Evolutionary conservation across 2,888 invertebrate genomes (phyloP).

Genomic region (Xanthia icteritia): DNA sequence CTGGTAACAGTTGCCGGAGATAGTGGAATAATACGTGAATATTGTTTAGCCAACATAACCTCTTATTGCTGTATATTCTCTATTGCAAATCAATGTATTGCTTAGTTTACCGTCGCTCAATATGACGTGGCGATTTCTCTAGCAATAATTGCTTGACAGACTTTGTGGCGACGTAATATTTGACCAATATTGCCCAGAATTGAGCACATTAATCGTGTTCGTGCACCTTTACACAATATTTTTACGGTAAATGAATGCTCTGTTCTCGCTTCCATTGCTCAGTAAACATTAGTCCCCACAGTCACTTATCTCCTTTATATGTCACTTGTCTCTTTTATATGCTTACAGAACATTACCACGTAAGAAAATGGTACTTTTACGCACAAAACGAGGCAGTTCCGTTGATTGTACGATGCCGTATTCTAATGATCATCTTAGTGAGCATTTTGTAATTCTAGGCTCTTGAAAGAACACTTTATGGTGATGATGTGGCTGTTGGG

Average conservation of each 20-base stretch:
- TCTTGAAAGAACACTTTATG: constrained; percentile 48
- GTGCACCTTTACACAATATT: constrained; percentile 20
- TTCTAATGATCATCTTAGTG: constrained; percentile 68
- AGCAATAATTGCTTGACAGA: too few relatives aligned
- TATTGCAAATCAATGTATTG: background rate
- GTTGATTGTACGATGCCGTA: constrained; percentile 70
- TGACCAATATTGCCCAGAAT: background rate
- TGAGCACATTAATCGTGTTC: background rate
- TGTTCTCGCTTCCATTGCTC: constrained; percentile 45
- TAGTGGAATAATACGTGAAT: background rate
- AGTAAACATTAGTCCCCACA: constrained; percentile 50
- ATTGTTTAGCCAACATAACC: background rate
- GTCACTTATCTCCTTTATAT: constrained; percentile 70
- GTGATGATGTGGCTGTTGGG: constrained; percentile 31
- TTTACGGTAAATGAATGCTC: constrained; percentile 55
- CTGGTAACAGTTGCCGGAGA: background rate
- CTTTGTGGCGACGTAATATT: background rate
- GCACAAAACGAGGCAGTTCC: constrained; percentile 71
- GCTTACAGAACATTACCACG: constrained; percentile 74
- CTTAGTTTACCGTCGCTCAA: background rate
- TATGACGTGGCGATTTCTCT: background rate
- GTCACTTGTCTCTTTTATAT: constrained; percentile 71
- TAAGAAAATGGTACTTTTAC: constrained; percentile 72
- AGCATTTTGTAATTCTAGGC: constrained; percentile 44
- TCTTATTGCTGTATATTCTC: too few relatives aligned